These are phyloP conservation scores for Cerastis rubricosa DNA, from an alignment of 2,888 invertebrate genomes.

Conservation along the genomic window DNA sequence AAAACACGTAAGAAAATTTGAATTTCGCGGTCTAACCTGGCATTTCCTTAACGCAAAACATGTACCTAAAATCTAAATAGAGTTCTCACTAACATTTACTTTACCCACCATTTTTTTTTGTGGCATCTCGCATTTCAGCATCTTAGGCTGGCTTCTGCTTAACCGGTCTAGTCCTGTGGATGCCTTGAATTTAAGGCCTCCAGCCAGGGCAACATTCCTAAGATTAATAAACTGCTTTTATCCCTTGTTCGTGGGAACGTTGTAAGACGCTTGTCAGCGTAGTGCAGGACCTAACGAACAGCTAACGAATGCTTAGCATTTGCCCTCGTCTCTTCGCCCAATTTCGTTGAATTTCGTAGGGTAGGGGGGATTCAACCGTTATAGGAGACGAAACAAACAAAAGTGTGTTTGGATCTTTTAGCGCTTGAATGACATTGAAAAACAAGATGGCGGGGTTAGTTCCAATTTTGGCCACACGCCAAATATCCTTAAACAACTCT, in stretches of 20 bases:
- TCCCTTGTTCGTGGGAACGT: constrained; percentile 74
- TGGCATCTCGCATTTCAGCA: too few relatives aligned
- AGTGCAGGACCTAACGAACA: constrained; percentile 47
- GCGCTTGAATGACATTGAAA: background rate
- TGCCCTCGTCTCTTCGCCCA: constrained; percentile 14
- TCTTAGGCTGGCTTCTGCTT: too few relatives aligned
- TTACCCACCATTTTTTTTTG: too few relatives aligned
- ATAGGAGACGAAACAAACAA: constrained; percentile 29
- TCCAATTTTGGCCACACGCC: background rate
- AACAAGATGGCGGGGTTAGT: background rate
- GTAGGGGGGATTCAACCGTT: constrained; percentile 59
- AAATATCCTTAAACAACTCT: background rate
- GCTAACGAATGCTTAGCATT: constrained; percentile 63
- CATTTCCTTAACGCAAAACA: too few relatives aligned
- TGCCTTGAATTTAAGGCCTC: too few relatives aligned
- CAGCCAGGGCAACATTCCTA: too few relatives aligned
- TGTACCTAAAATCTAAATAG: too few relatives aligned
- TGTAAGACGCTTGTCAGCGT: constrained; percentile 72
- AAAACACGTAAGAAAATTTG: too few relatives aligned
- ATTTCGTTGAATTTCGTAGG: constrained; percentile 59
- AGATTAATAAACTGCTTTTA: constrained; percentile 79
- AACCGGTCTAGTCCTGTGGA: too few relatives aligned
- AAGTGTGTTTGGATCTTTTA: background rate
- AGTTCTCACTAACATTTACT: too few relatives aligned
- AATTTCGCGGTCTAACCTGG: too few relatives aligned